Base-by-base conservation (phyloP, 2,113 vertebrate genomes). In the Oryzias melastigma region DNA sequence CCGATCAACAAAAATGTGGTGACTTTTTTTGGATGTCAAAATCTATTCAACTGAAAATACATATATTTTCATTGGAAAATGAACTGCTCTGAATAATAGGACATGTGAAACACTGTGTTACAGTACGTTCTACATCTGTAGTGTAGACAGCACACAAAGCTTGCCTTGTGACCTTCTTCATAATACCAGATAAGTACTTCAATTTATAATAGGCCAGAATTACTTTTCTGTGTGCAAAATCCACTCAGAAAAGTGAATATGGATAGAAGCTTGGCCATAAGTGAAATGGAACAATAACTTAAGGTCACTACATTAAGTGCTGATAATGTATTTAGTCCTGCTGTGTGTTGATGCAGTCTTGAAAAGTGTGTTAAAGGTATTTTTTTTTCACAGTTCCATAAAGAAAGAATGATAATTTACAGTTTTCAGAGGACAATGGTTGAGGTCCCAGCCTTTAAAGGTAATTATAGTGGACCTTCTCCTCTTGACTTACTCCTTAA, bases 121-220 rank as follows among this genome's bases (percentile, higher is more conserved):
- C 52, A 35, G 13, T 77, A 61, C 83, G 76, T 62, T 81, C 55
- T 80, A 25, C 52, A 57, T 52, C 22, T 65, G 20, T 10, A n/a
- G 43, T 18, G 45, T 20, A 59, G 62, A 62, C 44, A 73, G 68
- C 65, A 81, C 45, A 78, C 69, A 84, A 83, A 67, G 46, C 52
- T 62, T 35, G 19, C 62, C 81, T 58, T 61, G 59, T 82, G 77
- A 86, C 83, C 82, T 81, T 78, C 73, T 74, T 62, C 35, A 64
- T 80, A 80, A 87, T 75, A 62, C 69, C 75, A 80, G 77, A 68
- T 75, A 81, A 81, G 77, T 81, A 80, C 67, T 69, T 78, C 58
- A 71, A 76, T 78, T 74, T 72, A 82, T 73, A 85, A 82, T 75
- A 73, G 71, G 49, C 67, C 48, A 49, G 77, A 82, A 88, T 87